These are phyloP conservation scores for Cherax destructor DNA, from an alignment of 1,140 invertebrate species.

Conservation along the genomic window DNA sequence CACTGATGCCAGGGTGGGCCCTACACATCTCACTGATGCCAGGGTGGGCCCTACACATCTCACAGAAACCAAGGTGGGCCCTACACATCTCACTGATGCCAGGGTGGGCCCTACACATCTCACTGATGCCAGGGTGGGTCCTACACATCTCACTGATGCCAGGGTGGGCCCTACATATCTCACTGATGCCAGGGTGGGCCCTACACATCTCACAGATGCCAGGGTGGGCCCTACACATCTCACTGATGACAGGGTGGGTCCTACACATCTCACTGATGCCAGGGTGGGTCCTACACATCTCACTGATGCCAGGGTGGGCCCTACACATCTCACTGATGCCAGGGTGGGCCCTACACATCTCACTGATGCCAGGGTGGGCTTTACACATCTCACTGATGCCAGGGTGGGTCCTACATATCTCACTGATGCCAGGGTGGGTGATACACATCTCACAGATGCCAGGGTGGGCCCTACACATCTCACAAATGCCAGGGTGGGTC, in stretches of 20 bases:
- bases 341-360: background rate
- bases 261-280: background rate
- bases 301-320: too few relatives aligned
- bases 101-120: background rate
- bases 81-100: background rate
- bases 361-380: too few relatives aligned
- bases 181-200: too few relatives aligned
- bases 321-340: background rate
- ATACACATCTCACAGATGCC: background rate
- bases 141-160: background rate
- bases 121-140: too few relatives aligned
- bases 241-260: slow-evolving; percentile 78
- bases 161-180: background rate
- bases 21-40: background rate
- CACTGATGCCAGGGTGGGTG: slow-evolving; percentile 78
- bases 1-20: too few relatives aligned
- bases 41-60: background rate
- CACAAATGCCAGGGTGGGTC: background rate
- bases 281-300: background rate
- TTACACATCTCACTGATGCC: background rate
- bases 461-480: background rate
- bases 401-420: background rate
- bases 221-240: background rate
- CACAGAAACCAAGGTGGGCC: slow-evolving; percentile 79
- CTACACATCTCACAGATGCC: too few relatives aligned